Conservation (phyloP, 2,797 vertebrate genomes). For the Myripristis jacobus region DNA sequence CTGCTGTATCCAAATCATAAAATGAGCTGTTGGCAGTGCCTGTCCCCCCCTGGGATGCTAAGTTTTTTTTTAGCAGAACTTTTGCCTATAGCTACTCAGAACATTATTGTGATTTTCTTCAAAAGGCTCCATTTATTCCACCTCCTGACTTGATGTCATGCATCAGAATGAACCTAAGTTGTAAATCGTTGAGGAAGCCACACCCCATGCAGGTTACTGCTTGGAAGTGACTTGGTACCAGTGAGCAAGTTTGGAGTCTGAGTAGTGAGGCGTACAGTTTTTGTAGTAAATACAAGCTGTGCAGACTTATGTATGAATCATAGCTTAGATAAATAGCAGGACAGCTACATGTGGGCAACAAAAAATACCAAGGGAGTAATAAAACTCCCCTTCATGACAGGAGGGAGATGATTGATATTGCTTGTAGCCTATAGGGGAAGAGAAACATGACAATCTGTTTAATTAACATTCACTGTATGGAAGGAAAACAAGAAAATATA, state of each 20-base stretch:
- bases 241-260: background rate
- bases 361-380: slow-evolving; percentile 7
- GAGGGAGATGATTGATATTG: background rate
- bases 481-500: background rate
- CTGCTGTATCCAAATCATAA: slow-evolving; percentile 43
- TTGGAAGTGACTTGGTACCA: slow-evolving; percentile 13
- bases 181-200: background rate
- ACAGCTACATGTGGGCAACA: background rate
- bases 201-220: slow-evolving; percentile 13
- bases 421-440: background rate
- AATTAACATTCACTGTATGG: background rate
- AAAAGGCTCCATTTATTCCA: slow-evolving; percentile 8
- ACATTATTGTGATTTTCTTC: slow-evolving; percentile 12
- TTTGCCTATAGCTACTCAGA: slow-evolving; percentile 13
- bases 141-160: background rate
- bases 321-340: slow-evolving; percentile 17
- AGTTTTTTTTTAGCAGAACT: background rate
- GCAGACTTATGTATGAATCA: slow-evolving; percentile 19
- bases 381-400: background rate
- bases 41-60: slow-evolving; percentile 3
- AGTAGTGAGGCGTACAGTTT: background rate
- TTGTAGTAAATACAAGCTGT: slow-evolving; percentile 5
- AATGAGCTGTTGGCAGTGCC: slow-evolving; percentile 30
- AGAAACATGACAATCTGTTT: background rate
- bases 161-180: slow-evolving; percentile 8